A percentile compares a stretch with the other conserved stretches of the same genome.
Evolutionary conservation across 2,888 invertebrate genomes (phyloP).

Genomic region (Norana najaformis): DNA sequence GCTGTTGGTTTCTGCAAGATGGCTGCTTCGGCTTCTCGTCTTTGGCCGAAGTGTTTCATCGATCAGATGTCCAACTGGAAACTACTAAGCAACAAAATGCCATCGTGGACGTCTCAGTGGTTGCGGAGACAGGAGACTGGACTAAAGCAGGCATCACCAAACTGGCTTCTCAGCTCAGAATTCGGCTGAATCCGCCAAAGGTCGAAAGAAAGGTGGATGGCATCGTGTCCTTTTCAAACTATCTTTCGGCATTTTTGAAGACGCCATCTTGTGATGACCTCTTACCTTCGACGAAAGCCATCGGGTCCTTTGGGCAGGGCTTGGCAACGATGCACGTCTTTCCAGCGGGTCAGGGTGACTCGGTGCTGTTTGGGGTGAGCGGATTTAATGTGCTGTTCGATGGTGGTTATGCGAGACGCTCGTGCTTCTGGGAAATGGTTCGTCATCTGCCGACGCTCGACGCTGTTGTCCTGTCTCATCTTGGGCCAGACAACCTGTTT

Average conservation of each 20-base stretch:
- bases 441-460: conserved; percentile 31
- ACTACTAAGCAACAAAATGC: neutral
- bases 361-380: conserved; percentile 30
- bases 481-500: conserved; percentile 30
- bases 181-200: conserved; percentile 25
- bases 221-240: conserved; percentile 26
- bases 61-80: neutral
- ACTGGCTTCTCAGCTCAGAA: neutral
- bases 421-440: conserved; percentile 33
- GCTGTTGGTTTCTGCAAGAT: conserved; percentile 34
- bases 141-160: neutral
- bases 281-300: conserved; percentile 17
- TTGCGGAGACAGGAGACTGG: conserved; percentile 7
- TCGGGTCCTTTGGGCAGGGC: conserved; percentile 25
- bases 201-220: neutral
- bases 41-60: neutral
- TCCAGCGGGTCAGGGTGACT: conserved; percentile 33
- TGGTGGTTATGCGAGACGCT: conserved; percentile 30
- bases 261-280: conserved; percentile 27
- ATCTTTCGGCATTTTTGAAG: conserved; percentile 27
- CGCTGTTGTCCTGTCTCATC: conserved; percentile 26
- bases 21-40: conserved; percentile 14
- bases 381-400: conserved; percentile 34
- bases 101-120: conserved; percentile 5
- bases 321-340: conserved; percentile 33